These are phyloP conservation scores for Microplitis manilae DNA, from an alignment of 2,888 invertebrate species.

Conservation along the genomic window DNA sequence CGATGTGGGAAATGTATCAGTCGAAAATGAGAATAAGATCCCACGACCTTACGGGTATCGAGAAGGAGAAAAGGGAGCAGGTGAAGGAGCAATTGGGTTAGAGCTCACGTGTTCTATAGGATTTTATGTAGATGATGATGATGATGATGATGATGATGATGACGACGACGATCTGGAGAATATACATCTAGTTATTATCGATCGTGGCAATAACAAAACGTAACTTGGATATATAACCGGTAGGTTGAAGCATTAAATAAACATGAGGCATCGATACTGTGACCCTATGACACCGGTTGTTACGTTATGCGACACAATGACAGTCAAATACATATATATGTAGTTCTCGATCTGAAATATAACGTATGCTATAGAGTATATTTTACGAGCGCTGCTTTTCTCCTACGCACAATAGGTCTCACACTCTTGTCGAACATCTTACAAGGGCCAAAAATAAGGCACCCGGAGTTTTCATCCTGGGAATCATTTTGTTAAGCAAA, in stretches of 20 bases:
- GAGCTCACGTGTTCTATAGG: neutral
- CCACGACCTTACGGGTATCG: neutral
- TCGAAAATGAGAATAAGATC: neutral
- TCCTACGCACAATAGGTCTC: conserved; percentile 48
- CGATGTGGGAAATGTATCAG: neutral
- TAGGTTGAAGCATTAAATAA: conserved; percentile 50
- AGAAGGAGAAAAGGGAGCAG: conserved; percentile 4
- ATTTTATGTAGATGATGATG: neutral
- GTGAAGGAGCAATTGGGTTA: conserved; percentile 6
- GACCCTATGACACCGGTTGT: conserved; percentile 51
- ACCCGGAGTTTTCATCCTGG: conserved; percentile 4
- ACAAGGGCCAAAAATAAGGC: conserved; percentile 4
- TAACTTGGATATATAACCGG: conserved; percentile 48
- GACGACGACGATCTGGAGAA: neutral
- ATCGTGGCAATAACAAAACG: conserved; percentile 24
- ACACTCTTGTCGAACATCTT: conserved; percentile 9
- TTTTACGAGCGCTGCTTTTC: conserved; percentile 40
- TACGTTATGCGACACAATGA: conserved; percentile 40
- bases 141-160: neutral
- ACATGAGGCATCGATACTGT: conserved; percentile 49
- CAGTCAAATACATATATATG: conserved; percentile 7
- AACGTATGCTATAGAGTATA: conserved; percentile 25
- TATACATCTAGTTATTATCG: neutral
- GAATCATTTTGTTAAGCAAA: conserved; percentile 15
- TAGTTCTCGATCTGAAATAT: neutral